Percentiles rank a stretch among this genome's conserved stretches.
Conservation (phyloP, 2,797 vertebrate genomes). For the Dendrocincla fuliginosa region DNA sequence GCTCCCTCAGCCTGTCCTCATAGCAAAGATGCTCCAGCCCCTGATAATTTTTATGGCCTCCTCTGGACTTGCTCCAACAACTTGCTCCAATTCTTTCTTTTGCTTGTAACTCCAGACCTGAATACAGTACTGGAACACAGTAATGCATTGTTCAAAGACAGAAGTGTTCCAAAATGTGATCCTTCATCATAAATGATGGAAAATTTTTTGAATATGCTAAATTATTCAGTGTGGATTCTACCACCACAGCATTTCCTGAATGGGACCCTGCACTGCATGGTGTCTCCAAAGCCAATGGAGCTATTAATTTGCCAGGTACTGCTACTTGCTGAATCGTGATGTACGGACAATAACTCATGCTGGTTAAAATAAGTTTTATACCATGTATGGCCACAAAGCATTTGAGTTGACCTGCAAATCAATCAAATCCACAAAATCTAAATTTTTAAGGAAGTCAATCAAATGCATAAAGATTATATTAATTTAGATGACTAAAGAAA, state of each 20-base stretch:
- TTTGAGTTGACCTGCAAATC: neutral
- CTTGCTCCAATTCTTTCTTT: neutral
- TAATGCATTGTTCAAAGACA: neutral
- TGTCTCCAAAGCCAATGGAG: neutral
- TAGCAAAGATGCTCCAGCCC: neutral
- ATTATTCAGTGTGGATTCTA: neutral
- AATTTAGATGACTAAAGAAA: neutral
- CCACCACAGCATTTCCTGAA: neutral
- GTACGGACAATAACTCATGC: neutral
- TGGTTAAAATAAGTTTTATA: neutral
- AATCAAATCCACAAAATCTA: neutral
- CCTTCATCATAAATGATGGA: neutral
- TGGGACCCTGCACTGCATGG: neutral
- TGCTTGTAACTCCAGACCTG: neutral
- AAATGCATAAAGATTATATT: neutral
- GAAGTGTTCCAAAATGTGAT: neutral
- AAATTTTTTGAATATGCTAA: neutral
- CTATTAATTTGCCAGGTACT: neutral
- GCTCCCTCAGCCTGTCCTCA: neutral
- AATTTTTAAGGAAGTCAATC: neutral
- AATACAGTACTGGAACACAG: neutral
- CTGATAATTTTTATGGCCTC: neutral
- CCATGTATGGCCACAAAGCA: neutral
- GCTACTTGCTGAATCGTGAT: neutral
- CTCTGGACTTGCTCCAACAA: neutral